Evolutionary conservation across 1,140 invertebrate species (phyloP), one percentile per base, ranked within the genome.

Genomic region (Scylla paramamosain): DNA sequence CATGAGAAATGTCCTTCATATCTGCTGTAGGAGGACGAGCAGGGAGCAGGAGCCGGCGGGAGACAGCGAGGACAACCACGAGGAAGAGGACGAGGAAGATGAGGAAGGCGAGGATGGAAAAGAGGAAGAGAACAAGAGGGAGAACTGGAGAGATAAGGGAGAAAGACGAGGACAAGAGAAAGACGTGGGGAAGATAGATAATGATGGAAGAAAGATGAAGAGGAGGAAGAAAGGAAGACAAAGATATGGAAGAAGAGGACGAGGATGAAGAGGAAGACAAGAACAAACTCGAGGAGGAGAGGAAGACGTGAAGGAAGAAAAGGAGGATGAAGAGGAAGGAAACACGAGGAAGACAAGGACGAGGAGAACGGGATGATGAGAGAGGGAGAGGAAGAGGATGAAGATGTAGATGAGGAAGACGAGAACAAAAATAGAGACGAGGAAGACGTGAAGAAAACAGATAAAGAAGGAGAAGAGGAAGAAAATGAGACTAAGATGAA

Each of bases 1-100:
- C 94, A 46, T 95, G 94, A 95, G 94, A 95, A 89, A 95, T 93
- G 91, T 89, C 48, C 89, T 89, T 95, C 94, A 87, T 92, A 86
- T 92, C 87, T 91, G 87, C 16, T 52, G 88, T 87, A 59, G 39
- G 92, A 46, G 48, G 83, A 83, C 25, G 92, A 83, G 87, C 32
- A 32, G 83, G 92, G 92, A 32, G 92, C 45, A 87, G 45, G 83
- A 88, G 45, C 45, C 87, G 46, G 83, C 28, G 83, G 83, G 87
- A 48, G 77, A 93, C 67, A 29, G 32, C 6, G 83, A 87, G n/a
- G 84, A 46, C 20, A 14, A 87, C 4, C 32, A 39, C 29, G 92
- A 93, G 8, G 83, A 93, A 52, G 82, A 87, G 28, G 84, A 59
- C 52, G 31, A 52, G 39, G 84, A 32, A 48, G 83, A 48, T 7